Evolutionary conservation across 2,113 vertebrate genomes (phyloP).

Genomic region (Nesospiza acunhae): DNA sequence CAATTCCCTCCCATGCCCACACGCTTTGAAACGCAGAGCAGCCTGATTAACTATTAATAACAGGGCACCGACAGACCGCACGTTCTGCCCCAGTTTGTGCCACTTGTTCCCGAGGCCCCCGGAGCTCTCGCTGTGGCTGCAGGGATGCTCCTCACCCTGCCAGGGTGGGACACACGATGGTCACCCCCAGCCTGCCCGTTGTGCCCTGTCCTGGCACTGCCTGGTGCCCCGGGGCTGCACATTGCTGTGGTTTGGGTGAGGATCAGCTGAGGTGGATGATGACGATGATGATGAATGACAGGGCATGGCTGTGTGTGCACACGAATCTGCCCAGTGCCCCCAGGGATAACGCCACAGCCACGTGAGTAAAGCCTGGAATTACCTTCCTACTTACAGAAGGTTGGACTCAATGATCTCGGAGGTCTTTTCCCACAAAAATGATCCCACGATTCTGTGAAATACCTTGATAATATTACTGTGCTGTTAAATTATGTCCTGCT

Average conservation of each 20-base stretch:
- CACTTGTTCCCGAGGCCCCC: fast-evolving
- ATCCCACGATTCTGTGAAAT: not conserved
- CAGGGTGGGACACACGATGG: fast-evolving
- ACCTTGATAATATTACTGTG: not conserved
- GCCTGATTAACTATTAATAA: constrained; percentile 1
- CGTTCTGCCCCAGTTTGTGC: not conserved
- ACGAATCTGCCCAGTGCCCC: not conserved
- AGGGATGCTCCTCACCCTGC: not conserved
- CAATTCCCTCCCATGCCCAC: constrained; percentile 11
- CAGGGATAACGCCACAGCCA: fast-evolving
- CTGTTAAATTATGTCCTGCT: not conserved
- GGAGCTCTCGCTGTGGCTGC: fast-evolving
- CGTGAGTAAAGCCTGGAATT: not conserved
- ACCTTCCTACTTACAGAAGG: not conserved
- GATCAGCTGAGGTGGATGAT: not conserved
- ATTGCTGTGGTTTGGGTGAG: not conserved
- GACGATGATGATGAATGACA: not conserved
- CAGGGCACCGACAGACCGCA: not conserved
- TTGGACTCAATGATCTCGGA: not conserved
- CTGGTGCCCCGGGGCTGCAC: fast-evolving
- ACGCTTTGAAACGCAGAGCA: not conserved
- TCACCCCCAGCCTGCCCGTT: fast-evolving
- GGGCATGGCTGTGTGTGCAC: not conserved
- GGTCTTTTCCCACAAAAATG: not conserved
- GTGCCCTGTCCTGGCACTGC: not conserved